These are phyloP conservation scores for Drosophila navojoa DNA, from an alignment of 1,140 invertebrate genomes.

Conservation along the genomic window DNA sequence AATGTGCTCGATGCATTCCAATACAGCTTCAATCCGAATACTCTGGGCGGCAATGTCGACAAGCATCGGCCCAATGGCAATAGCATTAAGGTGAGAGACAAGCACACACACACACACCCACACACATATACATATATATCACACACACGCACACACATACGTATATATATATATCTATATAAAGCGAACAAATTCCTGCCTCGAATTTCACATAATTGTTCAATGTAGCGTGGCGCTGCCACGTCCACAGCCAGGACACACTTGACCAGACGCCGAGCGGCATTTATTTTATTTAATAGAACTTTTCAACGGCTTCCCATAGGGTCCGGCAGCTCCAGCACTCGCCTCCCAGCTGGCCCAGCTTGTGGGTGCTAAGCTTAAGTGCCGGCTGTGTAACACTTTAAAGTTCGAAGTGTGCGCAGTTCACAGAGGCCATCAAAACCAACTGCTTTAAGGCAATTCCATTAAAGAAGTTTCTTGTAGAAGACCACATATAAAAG, in stretches of 20 bases:
- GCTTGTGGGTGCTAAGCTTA: conserved; percentile 57
- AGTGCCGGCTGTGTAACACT: conserved; percentile 49
- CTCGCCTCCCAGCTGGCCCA: background rate
- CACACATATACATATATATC: background rate
- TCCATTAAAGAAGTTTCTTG: conserved; percentile 11
- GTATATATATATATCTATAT: background rate
- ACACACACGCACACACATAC: conserved; percentile 6
- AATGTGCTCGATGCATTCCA: conserved; percentile 84
- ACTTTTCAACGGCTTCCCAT: conserved; percentile 61
- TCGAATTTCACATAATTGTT: conserved; percentile 78
- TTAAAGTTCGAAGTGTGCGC: conserved; percentile 45
- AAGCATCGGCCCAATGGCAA: conserved; percentile 82
- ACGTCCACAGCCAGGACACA: conserved; percentile 57
- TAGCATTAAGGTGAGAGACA: conserved; percentile 85
- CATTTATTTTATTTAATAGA: conserved; percentile 78
- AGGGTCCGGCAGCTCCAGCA: background rate
- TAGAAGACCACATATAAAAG: too few relatives aligned
- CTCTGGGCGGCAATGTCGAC: conserved; percentile 84
- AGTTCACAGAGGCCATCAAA: background rate
- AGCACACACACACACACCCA: conserved; percentile 1
- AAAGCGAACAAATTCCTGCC: conserved; percentile 49
- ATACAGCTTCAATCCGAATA: conserved; percentile 83
- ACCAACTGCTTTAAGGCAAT: conserved; percentile 29
- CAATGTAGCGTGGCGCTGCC: conserved; percentile 78
- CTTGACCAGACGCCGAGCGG: conserved; percentile 46